Base-by-base conservation (phyloP, 2,888 invertebrate species). In the Platycheirus rosarum region DNA sequence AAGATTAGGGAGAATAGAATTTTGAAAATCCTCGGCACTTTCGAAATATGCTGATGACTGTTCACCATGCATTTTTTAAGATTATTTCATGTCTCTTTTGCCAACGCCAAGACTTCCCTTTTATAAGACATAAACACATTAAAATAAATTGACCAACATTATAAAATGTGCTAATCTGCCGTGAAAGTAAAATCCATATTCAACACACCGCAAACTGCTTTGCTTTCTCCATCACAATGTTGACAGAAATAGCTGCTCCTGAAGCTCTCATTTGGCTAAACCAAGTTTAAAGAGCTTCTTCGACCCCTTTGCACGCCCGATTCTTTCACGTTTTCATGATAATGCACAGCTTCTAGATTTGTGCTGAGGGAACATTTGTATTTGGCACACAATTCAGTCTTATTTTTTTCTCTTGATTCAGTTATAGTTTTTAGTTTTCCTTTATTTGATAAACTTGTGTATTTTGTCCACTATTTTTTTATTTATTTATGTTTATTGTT, bases 161-260 rank as follows among this genome's bases (percentile, higher is more conserved):
- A 55, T 18, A 9, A 65, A 46, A 32, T 26, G 5, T 14, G 5
- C 40, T 8, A 13, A 66, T 68, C 70, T 40, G 44, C 14, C 35
- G 23, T 66, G 11, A 66, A 42, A 48, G 60, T 79, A 44, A 79
- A 75, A 32, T 78, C 63, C 40, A 46, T 14, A 2, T 68, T 65
- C 23, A 84, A 46, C 40, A 73, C 18, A 80, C 35, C 35, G 84
- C 74, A 42, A 85, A 85, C 60, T 84, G 55, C 29, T 74, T 68
- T 20, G 70, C 63, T 68, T 84, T 84, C 60, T 79, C 84, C 48
- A 68, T 68, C 35, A 84, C 18, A 35, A 73, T 68, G 11, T 63
- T 74, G 3, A 16, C 18, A 13, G 66, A 71, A 48, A 84, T 57
- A 26, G 46, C 18, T 29, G 69, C 84, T 53, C 73, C 76, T 55